Evolutionary conservation across 2,888 invertebrate genomes (phyloP).

Genomic region (Hybos culiciformis): DNA sequence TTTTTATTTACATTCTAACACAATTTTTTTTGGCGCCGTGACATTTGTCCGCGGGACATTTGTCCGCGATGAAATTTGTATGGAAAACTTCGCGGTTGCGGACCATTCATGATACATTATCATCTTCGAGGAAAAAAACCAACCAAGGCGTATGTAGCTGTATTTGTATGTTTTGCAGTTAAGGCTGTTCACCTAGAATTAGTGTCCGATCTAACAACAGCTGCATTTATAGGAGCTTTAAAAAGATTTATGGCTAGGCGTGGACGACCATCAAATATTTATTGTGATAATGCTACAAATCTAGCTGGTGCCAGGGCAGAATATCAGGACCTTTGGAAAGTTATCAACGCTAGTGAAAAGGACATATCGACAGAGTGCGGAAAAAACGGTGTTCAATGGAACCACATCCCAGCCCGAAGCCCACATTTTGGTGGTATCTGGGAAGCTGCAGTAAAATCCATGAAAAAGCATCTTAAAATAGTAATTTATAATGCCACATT

Average conservation of each 20-base stretch:
- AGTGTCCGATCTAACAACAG: background rate
- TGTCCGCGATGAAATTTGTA: no score
- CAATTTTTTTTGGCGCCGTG: no score
- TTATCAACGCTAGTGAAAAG: no score
- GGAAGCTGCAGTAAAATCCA: conserved; percentile 15
- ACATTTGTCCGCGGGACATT: no score
- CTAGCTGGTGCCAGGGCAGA: conserved; percentile 9
- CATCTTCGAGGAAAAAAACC: conserved; percentile 9
- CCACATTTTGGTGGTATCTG: conserved; percentile 14
- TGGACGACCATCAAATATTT: conserved; percentile 5
- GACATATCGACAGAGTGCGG: background rate
- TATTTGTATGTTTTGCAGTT: background rate
- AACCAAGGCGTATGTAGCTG: background rate
- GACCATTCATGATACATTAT: conserved; percentile 11
- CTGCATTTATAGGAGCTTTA: background rate
- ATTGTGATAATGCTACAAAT: conserved; percentile 9
- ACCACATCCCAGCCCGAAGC: conserved; percentile 12
- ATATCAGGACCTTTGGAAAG: background rate
- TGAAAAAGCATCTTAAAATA: conserved; percentile 11
- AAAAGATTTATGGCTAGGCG: conserved; percentile 7
- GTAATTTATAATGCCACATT: conserved; percentile 9
- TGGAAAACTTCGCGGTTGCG: no score
- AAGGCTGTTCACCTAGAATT: conserved; percentile 16
- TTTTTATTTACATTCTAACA: no score
- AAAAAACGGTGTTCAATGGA: conserved; percentile 3